A percentile compares a stretch with the other conserved stretches of the same genome.
Evolutionary conservation across 2,113 vertebrate genomes (phyloP).

Genomic region (Callaeas wilsoni): DNA sequence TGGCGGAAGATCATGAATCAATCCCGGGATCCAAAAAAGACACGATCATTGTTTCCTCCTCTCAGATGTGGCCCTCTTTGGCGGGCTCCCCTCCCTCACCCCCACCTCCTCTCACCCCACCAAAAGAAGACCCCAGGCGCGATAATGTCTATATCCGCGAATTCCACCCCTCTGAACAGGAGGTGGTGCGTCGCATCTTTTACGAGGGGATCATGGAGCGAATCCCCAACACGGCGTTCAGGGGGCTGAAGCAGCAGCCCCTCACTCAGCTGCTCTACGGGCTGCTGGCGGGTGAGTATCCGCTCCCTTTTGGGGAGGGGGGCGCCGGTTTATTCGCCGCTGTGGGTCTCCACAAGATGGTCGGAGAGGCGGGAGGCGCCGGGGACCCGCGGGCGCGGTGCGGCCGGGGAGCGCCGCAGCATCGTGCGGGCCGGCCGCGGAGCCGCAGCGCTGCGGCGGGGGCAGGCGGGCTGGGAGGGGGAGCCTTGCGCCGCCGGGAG

Average conservation of each 20-base stretch:
- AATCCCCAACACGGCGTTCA: slow-evolving; percentile 92
- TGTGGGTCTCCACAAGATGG: neutral
- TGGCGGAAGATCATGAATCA: slow-evolving; percentile 90
- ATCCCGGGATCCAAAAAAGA: slow-evolving; percentile 88
- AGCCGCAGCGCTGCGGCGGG: neutral
- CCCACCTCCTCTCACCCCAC: slow-evolving; percentile 25
- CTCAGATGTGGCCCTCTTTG: slow-evolving; percentile 85
- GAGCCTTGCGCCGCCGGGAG: neutral
- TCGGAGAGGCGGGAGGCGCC: neutral
- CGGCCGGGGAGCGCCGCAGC: neutral
- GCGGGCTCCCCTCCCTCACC: slow-evolving; percentile 35
- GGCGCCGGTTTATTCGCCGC: neutral
- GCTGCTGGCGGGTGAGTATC: slow-evolving; percentile 85
- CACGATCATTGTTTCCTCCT: slow-evolving; percentile 77
- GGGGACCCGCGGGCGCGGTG: neutral
- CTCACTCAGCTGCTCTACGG: slow-evolving; percentile 85
- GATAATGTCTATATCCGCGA: slow-evolving; percentile 86
- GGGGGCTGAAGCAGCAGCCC: slow-evolving; percentile 87
- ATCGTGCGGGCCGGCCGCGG: neutral
- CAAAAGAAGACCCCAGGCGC: slow-evolving; percentile 68
- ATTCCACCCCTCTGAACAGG: slow-evolving; percentile 84
- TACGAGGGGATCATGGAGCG: slow-evolving; percentile 94
- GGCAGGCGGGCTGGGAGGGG: neutral
- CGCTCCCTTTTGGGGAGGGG: neutral
- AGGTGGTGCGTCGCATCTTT: slow-evolving; percentile 90